Percentiles rank a stretch among this genome's conserved stretches.
These are phyloP conservation scores for Clarias gariepinus DNA, from an alignment of 2,113 vertebrate species.

Conservation along the genomic window DNA sequence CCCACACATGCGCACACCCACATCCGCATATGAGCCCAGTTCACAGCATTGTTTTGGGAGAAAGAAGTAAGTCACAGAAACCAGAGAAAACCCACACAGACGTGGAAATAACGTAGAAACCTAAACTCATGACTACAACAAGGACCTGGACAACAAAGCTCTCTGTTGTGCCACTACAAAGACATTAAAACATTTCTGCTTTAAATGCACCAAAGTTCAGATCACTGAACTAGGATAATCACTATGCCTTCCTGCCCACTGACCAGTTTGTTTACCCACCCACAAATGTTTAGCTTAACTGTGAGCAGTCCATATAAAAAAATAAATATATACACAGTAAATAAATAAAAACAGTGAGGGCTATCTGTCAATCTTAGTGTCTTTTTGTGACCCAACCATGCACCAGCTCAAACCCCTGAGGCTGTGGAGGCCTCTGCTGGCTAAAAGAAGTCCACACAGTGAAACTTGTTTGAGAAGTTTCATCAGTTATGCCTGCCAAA, in stretches of 20 bases:
- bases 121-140: not conserved
- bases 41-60: not conserved
- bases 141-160: not conserved
- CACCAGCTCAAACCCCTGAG: conserved; percentile 1
- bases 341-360: not conserved
- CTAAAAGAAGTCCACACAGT: not conserved
- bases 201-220: not conserved
- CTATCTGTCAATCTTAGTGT: not conserved
- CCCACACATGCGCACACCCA: not conserved
- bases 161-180: not conserved
- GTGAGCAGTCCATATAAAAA: not conserved
- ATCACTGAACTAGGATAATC: not conserved
- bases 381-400: not conserved
- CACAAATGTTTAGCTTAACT: not conserved
- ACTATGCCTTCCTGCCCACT: not conserved
- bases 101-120: not conserved
- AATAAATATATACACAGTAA: no score
- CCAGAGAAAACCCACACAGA: not conserved
- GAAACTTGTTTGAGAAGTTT: not conserved
- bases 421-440: conserved; percentile 40
- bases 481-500: not conserved
- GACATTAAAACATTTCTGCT: not conserved
- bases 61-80: no score
- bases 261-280: not conserved
- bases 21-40: not conserved